A percentile compares a stretch with the other conserved stretches of the same genome.
phyloP scores from a whole-genome alignment of 2,888 invertebrate genomes.

The Coelinius sp. region DNA sequence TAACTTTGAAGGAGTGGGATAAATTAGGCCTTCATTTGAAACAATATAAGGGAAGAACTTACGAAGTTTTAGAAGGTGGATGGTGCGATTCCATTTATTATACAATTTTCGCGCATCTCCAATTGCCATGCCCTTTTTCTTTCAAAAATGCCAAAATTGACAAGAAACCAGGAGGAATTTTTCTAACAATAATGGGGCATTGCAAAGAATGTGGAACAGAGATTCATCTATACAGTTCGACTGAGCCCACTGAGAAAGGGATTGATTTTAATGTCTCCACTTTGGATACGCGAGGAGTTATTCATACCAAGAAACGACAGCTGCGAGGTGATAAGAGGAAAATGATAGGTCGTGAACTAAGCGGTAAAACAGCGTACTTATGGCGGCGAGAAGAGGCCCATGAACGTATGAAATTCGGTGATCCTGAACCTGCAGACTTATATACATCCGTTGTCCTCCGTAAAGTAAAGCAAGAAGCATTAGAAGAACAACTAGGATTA shows the following conservation, averaged over 20 bases:
- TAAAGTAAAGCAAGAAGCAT: slow-evolving; percentile 41
- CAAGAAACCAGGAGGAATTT: slow-evolving; percentile 34
- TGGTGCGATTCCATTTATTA: background rate
- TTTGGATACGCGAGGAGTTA: slow-evolving; percentile 42
- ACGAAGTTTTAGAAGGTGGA: background rate
- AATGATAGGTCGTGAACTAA: slow-evolving; percentile 40
- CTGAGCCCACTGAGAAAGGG: slow-evolving; percentile 29
- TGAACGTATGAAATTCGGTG: slow-evolving; percentile 44
- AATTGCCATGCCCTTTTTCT: slow-evolving; percentile 44
- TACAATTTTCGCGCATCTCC: slow-evolving; percentile 22
- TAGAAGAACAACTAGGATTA: slow-evolving; percentile 39
- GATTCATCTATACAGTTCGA: slow-evolving; percentile 39
- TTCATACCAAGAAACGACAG: slow-evolving; percentile 41
- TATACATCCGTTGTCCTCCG: slow-evolving; percentile 28
- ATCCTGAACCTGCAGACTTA: slow-evolving; percentile 37
- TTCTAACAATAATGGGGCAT: slow-evolving; percentile 36
- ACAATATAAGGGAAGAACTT: background rate
- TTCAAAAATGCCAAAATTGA: slow-evolving; percentile 44
- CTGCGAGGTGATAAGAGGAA: slow-evolving; percentile 31
- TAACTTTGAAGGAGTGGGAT: background rate
- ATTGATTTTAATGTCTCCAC: slow-evolving; percentile 42
- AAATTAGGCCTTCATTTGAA: background rate
- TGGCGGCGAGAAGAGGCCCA: slow-evolving; percentile 45
- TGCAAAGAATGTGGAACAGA: slow-evolving; percentile 41
- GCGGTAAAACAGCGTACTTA: slow-evolving; percentile 42